Conservation (phyloP, 37 sponge, comb jelly and placozoan genomes). For the Beroe ovata region DNA sequence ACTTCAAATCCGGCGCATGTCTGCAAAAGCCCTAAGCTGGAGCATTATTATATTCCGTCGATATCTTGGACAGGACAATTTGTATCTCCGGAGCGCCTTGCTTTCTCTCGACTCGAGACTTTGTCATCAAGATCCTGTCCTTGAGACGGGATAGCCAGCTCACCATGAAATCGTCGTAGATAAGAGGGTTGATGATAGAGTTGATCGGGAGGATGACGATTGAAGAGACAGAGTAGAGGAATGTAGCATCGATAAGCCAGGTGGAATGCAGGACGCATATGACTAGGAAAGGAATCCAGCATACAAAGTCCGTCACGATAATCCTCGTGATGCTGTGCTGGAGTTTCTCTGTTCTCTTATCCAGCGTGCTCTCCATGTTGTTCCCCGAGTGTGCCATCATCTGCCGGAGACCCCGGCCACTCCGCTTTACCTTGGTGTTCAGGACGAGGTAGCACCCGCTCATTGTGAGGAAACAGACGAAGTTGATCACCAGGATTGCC, state of each 20-base stretch:
- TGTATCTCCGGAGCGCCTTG: too few relatives aligned
- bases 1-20: too few relatives aligned
- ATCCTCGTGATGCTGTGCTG: not conserved
- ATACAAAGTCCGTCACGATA: not conserved
- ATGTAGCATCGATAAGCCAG: not conserved
- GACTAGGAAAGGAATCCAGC: not conserved
- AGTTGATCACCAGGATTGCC: not conserved
- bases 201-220: not conserved
- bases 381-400: not conserved
- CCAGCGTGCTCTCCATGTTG: not conserved
- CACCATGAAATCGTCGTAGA: not conserved
- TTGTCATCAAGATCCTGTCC: not conserved
- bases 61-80: too few relatives aligned
- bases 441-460: not conserved
- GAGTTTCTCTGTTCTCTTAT: not conserved
- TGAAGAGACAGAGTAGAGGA: not conserved
- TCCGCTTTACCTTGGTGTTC: not conserved
- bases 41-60: too few relatives aligned
- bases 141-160: not conserved
- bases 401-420: not conserved
- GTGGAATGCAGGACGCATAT: not conserved
- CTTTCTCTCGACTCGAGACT: too few relatives aligned
- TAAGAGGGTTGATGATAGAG: not conserved
- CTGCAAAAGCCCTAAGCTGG: too few relatives aligned
- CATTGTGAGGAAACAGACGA: conserved; percentile 3